A percentile compares a stretch with the other conserved stretches of the same genome.
These are phyloP conservation scores for Harpagoxenus sublaevis DNA, from an alignment of 2,888 invertebrate genomes.

Conservation along the genomic window DNA sequence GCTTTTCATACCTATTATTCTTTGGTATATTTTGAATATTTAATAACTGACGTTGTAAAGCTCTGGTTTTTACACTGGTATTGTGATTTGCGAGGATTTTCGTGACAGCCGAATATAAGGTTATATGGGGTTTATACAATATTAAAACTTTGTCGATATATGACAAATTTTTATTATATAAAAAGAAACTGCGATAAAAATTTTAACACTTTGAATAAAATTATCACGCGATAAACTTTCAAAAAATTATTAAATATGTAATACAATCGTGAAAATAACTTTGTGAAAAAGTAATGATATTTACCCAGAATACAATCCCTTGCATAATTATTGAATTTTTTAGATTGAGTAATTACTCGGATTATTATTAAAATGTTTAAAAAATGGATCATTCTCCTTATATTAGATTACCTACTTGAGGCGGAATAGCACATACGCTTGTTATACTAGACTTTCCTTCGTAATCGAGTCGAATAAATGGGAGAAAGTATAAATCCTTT, in stretches of 20 bases:
- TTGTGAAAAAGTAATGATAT: background rate
- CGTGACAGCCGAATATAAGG: background rate
- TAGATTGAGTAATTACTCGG: background rate
- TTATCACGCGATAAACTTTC: background rate
- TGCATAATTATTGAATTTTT: background rate
- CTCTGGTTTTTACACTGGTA: background rate
- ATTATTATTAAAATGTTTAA: conserved; percentile 10
- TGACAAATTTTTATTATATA: background rate
- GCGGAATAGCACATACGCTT: background rate
- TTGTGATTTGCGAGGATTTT: background rate
- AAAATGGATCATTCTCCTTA: background rate
- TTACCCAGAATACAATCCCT: background rate
- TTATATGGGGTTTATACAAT: background rate
- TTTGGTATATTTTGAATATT: background rate
- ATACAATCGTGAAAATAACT: background rate
- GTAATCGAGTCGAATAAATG: background rate
- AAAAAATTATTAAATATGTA: background rate
- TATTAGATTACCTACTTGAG: background rate
- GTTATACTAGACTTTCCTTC: background rate
- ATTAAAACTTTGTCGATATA: background rate
- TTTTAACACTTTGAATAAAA: background rate
- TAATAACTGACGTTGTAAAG: background rate
- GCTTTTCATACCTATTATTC: background rate
- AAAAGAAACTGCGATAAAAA: background rate
- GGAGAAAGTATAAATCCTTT: background rate